phyloP scores from a whole-genome alignment of 2,113 vertebrate genomes.

The Austrofundulus limnaeus region DNA sequence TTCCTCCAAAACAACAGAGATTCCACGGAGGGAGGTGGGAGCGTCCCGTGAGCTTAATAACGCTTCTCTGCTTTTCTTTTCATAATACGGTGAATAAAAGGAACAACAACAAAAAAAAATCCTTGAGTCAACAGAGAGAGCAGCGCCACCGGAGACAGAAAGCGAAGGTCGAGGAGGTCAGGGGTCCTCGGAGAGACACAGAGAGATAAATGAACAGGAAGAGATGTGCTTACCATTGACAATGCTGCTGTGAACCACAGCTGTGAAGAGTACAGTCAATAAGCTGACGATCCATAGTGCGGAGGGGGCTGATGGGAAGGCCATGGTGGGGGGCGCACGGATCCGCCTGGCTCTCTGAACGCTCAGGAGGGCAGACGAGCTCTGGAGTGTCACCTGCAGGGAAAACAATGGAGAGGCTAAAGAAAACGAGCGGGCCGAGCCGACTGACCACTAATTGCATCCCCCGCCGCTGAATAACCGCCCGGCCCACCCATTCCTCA shows the following conservation, averaged over 20 bases:
- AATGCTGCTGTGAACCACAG: slow-evolving; percentile 70
- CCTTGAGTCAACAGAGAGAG: slow-evolving; percentile 64
- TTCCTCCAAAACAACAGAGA: slow-evolving; percentile 63
- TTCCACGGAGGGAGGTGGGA: slow-evolving; percentile 56
- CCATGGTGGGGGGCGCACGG: slow-evolving; percentile 68
- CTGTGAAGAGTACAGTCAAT: slow-evolving; percentile 68
- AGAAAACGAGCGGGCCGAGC: slow-evolving; percentile 38
- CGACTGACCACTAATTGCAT: slow-evolving; percentile 55
- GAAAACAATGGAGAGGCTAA: slow-evolving; percentile 50
- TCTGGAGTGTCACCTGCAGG: slow-evolving; percentile 65
- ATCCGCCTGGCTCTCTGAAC: slow-evolving; percentile 65
- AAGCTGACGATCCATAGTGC: slow-evolving; percentile 68
- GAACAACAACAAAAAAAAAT: slow-evolving; percentile 42
- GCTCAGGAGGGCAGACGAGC: slow-evolving; percentile 65
- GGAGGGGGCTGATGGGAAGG: slow-evolving; percentile 70
- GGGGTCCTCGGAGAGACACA: slow-evolving; percentile 31
- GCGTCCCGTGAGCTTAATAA: slow-evolving; percentile 72
- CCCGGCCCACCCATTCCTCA: slow-evolving; percentile 51
- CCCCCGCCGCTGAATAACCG: slow-evolving; percentile 52
- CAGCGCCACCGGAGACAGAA: slow-evolving; percentile 33
- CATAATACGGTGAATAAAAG: slow-evolving; percentile 39
- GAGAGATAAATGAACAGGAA: slow-evolving; percentile 24
- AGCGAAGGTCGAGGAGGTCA: slow-evolving; percentile 47
- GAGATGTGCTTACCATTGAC: slow-evolving; percentile 68
- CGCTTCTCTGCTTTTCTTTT: slow-evolving; percentile 64